Percentiles rank a stretch among this genome's conserved stretches.
These are phyloP conservation scores for Caenorhabditis parvicauda DNA, from an alignment of 2,888 invertebrate species.

Conservation along the genomic window DNA sequence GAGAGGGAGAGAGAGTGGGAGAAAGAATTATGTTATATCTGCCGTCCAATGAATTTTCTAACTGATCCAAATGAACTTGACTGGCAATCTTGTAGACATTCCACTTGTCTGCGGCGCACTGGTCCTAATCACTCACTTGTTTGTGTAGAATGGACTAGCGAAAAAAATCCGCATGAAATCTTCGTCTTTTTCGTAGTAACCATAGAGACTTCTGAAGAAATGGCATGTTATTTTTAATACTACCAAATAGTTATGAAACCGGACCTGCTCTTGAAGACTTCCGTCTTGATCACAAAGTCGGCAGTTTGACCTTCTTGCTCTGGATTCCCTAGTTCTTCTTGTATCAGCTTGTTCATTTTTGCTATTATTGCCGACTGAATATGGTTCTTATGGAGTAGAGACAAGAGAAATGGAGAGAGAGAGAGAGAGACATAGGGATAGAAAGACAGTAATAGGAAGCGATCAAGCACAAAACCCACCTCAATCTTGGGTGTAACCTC, in stretches of 20 bases:
- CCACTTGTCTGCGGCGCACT: no score
- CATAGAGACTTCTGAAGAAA: slow-evolving; percentile 41
- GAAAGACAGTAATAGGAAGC: slow-evolving; percentile 7
- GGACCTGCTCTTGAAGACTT: slow-evolving; percentile 17
- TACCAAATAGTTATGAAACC: neutral
- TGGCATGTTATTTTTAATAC: neutral
- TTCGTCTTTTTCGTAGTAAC: slow-evolving; percentile 44
- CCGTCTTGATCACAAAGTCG: slow-evolving; percentile 26
- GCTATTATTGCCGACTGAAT: slow-evolving; percentile 18
- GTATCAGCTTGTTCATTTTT: slow-evolving; percentile 16
- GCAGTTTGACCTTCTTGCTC: slow-evolving; percentile 6
- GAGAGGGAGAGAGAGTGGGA: no score
- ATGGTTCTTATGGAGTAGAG: no score
- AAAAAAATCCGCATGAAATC: slow-evolving; percentile 48
- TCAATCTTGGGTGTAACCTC: slow-evolving; percentile 12
- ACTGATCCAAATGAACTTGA: no score
- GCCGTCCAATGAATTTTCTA: no score
- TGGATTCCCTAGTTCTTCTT: slow-evolving; percentile 19
- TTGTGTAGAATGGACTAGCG: slow-evolving; percentile 34
- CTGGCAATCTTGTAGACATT: no score
- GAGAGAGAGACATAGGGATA: no score
- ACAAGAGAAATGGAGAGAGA: no score
- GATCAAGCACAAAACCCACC: slow-evolving; percentile 1
- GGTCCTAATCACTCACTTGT: slow-evolving; percentile 29
- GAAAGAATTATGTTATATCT: no score